A percentile compares a stretch with the other conserved stretches of the same genome.
These are phyloP conservation scores for Anolis apletophallus DNA, from an alignment of 2,797 vertebrate species.

Conservation along the genomic window DNA sequence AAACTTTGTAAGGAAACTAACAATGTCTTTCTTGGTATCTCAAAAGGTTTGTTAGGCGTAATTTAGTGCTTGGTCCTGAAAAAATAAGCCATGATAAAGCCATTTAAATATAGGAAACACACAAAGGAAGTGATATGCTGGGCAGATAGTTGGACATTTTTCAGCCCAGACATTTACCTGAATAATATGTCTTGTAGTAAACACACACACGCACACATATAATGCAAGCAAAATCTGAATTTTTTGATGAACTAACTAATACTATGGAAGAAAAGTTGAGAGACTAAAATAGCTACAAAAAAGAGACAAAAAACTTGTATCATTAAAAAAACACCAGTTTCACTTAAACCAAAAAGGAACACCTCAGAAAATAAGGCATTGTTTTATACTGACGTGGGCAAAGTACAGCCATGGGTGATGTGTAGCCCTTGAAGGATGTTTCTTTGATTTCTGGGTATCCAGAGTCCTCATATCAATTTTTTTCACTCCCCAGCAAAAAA, in stretches of 20 bases:
- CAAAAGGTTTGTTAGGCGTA: conserved; percentile 10
- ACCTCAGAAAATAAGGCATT: background rate
- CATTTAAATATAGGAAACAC: background rate
- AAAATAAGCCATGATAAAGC: background rate
- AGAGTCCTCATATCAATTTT: no score
- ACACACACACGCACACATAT: no score
- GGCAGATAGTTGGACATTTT: background rate
- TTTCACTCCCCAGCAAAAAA: no score
- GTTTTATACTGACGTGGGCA: no score
- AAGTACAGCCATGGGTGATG: no score
- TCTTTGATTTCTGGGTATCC: no score
- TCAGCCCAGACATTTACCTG: background rate
- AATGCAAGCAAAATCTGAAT: no score
- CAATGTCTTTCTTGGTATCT: background rate
- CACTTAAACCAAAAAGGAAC: background rate
- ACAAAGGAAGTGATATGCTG: background rate
- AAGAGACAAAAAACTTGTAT: background rate
- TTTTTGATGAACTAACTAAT: background rate
- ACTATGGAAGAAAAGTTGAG: background rate
- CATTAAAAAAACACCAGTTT: background rate
- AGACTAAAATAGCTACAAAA: background rate
- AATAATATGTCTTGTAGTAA: no score
- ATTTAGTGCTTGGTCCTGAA: conserved; percentile 16
- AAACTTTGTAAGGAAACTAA: background rate
- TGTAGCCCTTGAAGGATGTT: no score